Evolutionary conservation across 2,113 vertebrate genomes (phyloP), one percentile per base, ranked within the genome.

Genomic region (Oenanthe oenanthe): DNA sequence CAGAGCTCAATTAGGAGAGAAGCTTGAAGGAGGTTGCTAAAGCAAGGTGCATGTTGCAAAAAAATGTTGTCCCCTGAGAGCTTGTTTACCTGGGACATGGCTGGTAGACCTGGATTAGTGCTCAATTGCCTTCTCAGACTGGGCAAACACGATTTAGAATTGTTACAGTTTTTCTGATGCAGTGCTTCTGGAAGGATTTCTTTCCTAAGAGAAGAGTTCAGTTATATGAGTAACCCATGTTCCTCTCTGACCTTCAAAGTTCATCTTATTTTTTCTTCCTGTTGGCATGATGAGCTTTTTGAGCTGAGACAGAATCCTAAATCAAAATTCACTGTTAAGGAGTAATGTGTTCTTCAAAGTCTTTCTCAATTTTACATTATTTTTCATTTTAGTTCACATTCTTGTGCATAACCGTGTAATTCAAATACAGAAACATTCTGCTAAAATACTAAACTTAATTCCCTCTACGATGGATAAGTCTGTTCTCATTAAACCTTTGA

Each of bases 401-500:
- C 60, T 76, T 85, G 31, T 56, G 34, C 36, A 50, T 89, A 84
- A 71, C 32, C 6, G 2, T 89, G 21, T 71, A 16, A 51, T 81
- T 86, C 34, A 75, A 81, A 85, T 67, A 60, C 5, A 63, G 60
- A 78, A 95, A 73, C 29, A 81, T 76, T 88, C 78, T 82, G 54
- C 53, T 78, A 92, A 79, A 85, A 63, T 60, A 9, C 22, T 81
- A 43, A 92, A 70, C 61, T 54, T 91, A 78, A 87, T 94, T 81
- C 32, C 26, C 38, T 81, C 28, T 71, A 28, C 0, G 0, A 81
- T 75, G 54, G 25, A 10, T 70, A 79, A 54, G 13, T 94, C 43
- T 90, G 38, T 84, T 95, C 40, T 82, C 72, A 31, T 93, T 93
- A 94, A 90, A 77, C 76, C 15, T 84, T 95, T 93, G 51, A 83